These are phyloP conservation scores for Patella vulgata DNA, from an alignment of 1,140 invertebrate species.

Conservation along the genomic window DNA sequence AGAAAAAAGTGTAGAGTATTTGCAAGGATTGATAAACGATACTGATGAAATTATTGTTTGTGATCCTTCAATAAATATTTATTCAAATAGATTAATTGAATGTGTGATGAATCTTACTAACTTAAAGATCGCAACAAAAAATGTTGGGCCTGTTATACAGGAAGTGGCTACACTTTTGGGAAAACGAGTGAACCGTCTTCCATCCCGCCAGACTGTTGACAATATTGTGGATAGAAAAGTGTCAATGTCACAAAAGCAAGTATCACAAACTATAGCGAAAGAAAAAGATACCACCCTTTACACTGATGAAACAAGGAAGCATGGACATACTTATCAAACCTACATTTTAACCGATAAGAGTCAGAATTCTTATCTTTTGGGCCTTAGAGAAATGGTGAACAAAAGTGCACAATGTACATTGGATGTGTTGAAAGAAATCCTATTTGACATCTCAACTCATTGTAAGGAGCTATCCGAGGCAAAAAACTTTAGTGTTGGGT, in stretches of 20 bases:
- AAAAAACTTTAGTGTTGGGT: background rate
- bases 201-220: background rate
- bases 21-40: too few relatives aligned
- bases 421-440: slow-evolving; percentile 1
- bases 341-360: background rate
- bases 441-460: background rate
- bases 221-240: background rate
- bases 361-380: background rate
- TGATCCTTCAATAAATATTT: too few relatives aligned
- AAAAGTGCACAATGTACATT: background rate
- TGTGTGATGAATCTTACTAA: too few relatives aligned
- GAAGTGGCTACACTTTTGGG: too few relatives aligned
- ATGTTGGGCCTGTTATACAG: too few relatives aligned
- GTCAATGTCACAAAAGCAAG: slow-evolving; percentile 3
- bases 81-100: too few relatives aligned
- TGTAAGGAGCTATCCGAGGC: background rate
- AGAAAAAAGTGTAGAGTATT: too few relatives aligned
- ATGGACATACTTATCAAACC: too few relatives aligned
- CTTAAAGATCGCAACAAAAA: too few relatives aligned
- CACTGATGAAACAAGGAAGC: slow-evolving; percentile 3
- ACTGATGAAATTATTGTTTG: too few relatives aligned
- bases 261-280: background rate
- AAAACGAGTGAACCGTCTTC: background rate
- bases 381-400: background rate
- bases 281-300: background rate